Evolutionary conservation across 2,113 vertebrate genomes (phyloP).

Genomic region (Phalacrocorax brasilianus): DNA sequence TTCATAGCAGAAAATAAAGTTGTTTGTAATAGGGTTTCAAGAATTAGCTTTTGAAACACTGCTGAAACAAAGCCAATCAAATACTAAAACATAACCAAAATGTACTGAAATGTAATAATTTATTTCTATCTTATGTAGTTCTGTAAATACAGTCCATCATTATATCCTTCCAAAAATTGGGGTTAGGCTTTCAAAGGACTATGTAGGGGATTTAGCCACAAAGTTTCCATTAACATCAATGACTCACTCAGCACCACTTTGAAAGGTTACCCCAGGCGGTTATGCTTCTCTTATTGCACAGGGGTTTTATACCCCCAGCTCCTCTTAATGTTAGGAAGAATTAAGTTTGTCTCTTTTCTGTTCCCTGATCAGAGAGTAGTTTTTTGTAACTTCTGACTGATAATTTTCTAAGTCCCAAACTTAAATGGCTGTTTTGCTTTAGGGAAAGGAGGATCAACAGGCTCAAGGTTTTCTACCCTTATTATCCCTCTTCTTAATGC

Average conservation of each 20-base stretch:
- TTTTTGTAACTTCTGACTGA: slow-evolving; percentile 33
- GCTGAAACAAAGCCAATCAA: neutral
- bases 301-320: neutral
- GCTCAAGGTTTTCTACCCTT: slow-evolving; percentile 44
- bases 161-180: neutral
- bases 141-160: neutral
- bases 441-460: slow-evolving; percentile 67
- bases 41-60: neutral
- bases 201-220: neutral
- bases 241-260: slow-evolving; percentile 30
- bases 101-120: neutral
- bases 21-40: neutral
- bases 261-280: neutral
- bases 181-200: neutral
- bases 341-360: slow-evolving; percentile 38
- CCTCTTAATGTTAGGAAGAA: neutral
- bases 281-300: neutral
- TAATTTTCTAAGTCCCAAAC: slow-evolving; percentile 46
- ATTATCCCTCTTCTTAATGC: slow-evolving; percentile 17
- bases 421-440: slow-evolving; percentile 63
- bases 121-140: neutral
- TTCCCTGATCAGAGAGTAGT: slow-evolving; percentile 34
- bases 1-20: neutral
- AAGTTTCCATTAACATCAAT: slow-evolving; percentile 1
- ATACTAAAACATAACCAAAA: neutral